These are phyloP conservation scores for Buphagus erythrorhynchus DNA, from an alignment of 2,797 vertebrate genomes.

Conservation along the genomic window DNA sequence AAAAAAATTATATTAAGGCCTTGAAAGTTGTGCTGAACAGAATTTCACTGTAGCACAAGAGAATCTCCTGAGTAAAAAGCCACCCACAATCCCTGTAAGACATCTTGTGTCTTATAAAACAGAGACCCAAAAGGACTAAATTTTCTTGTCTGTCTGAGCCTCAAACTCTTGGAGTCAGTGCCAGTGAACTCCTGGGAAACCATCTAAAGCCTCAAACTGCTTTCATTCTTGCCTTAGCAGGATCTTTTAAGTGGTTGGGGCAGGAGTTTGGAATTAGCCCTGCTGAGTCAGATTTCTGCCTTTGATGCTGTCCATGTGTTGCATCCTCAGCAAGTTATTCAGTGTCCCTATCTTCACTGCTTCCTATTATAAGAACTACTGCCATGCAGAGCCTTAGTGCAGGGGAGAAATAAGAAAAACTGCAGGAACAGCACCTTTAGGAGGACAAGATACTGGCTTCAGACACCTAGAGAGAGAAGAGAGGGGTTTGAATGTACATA, in stretches of 20 bases:
- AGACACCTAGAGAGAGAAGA: background rate
- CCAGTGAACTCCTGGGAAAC: background rate
- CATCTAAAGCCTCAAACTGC: background rate
- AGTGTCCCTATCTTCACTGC: background rate
- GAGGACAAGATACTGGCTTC: background rate
- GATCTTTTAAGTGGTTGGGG: background rate
- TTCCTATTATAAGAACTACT: background rate
- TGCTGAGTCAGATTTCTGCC: background rate
- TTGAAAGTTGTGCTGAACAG: background rate
- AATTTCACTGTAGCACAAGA: background rate
- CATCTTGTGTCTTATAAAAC: background rate
- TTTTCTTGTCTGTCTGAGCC: background rate
- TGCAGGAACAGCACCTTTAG: background rate
- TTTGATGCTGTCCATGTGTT: background rate
- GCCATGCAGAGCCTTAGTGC: background rate
- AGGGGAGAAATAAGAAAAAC: background rate
- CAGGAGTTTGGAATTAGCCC: background rate
- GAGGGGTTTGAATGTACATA: background rate
- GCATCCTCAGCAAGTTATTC: background rate
- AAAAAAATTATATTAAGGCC: background rate
- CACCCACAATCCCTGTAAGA: background rate
- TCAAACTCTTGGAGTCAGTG: background rate
- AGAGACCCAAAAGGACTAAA: background rate
- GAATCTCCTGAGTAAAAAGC: background rate
- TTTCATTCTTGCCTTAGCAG: background rate